A percentile compares a stretch with the other conserved stretches of the same genome.
These are phyloP conservation scores for Bubalus kerabau DNA, from an alignment of 2,113 vertebrate genomes.

Conservation along the genomic window DNA sequence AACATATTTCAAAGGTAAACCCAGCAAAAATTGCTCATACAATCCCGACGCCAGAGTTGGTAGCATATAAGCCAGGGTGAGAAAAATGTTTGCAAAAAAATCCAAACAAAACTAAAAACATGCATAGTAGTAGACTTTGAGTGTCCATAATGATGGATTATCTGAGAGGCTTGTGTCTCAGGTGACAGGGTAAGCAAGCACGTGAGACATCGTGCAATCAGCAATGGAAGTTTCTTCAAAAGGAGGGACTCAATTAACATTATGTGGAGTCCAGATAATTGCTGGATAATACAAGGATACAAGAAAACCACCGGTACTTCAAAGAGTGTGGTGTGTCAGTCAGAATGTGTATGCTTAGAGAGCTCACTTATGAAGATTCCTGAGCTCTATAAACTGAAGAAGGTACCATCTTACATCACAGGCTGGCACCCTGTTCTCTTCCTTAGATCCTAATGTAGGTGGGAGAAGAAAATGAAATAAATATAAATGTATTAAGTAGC, in stretches of 20 bases:
- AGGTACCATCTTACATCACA: not conserved
- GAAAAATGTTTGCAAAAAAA: not conserved
- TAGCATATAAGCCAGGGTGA: not conserved
- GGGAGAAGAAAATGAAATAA: not conserved
- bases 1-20: not conserved
- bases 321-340: not conserved
- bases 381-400: not conserved
- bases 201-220: not conserved
- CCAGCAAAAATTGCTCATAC: not conserved
- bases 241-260: not conserved
- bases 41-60: fast-evolving
- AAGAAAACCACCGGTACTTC: not conserved
- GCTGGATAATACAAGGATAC: not conserved
- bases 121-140: not conserved
- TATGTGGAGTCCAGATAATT: not conserved
- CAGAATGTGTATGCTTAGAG: not conserved
- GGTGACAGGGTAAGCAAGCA: not conserved
- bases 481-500: not conserved
- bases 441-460: not conserved
- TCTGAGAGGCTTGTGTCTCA: not conserved
- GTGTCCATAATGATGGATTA: not conserved
- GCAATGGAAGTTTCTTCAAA: not conserved
- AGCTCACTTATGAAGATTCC: not conserved
- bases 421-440: not conserved
- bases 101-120: not conserved